These are phyloP conservation scores for Entomobrya multifasciata DNA, from an alignment of 2,888 invertebrate genomes.

Conservation along the genomic window DNA sequence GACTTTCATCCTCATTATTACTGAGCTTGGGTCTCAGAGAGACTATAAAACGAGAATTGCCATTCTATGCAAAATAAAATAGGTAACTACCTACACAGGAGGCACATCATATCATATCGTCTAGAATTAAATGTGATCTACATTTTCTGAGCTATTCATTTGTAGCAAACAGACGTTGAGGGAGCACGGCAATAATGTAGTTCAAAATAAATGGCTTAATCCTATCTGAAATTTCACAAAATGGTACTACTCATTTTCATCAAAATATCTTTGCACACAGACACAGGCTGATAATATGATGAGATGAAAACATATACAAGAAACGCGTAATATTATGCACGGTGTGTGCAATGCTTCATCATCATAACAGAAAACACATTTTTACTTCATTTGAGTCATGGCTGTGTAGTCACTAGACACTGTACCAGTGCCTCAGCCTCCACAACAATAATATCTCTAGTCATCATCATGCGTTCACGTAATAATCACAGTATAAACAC, in stretches of 20 bases:
- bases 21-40: too few species aligned
- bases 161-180: neutral
- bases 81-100: neutral
- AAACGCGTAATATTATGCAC: slow-evolving; percentile 42
- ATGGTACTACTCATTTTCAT: too few species aligned
- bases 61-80: slow-evolving; percentile 39
- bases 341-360: slow-evolving; percentile 15
- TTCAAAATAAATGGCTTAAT: slow-evolving; percentile 22
- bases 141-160: slow-evolving; percentile 19
- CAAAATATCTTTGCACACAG: neutral
- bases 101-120: too few species aligned
- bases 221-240: slow-evolving; percentile 50
- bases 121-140: slow-evolving; percentile 33
- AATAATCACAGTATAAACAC: slow-evolving; percentile 41
- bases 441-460: neutral
- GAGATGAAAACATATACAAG: neutral
- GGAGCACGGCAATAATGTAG: neutral
- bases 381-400: slow-evolving; percentile 25
- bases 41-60: slow-evolving; percentile 16
- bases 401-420: too few species aligned
- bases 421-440: neutral
- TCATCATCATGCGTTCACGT: slow-evolving; percentile 21
- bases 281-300: too few species aligned
- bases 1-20: slow-evolving; percentile 2
- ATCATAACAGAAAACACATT: slow-evolving; percentile 26